Evolutionary conservation across 2,113 vertebrate genomes (phyloP), one percentile per base, ranked within the genome.

Genomic region (Scopus umbretta): DNA sequence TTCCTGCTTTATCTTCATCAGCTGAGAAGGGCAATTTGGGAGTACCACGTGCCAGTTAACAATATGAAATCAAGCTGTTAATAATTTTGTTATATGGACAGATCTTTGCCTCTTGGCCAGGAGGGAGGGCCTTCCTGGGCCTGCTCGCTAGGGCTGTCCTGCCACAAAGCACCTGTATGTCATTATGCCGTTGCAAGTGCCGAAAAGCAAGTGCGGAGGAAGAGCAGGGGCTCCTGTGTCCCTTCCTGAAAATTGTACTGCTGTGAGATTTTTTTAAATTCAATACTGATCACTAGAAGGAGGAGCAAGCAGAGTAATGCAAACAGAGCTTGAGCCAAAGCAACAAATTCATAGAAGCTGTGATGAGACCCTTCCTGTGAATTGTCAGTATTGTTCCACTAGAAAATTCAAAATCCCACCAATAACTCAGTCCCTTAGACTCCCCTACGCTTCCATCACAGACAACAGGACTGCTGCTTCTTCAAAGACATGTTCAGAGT

Each of bases 311-410:
- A 72, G 67, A 34, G 22, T 34, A 67, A 62, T 13, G 3, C 29
- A 65, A 42, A 76, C 38, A 73, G 23, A 82, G 36, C 49, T 40
- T 5, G 34, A 61, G 59, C 47, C 59, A 87, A 87, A 93, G 63
- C 83, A 84, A 30, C 4, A 13, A 72, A 65, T 45, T 21, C 34
- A 56, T 4, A 13, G 27, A 81, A 84, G 68, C 45, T 42, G 45
- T 9, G 50, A 40, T 32, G 59, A 90, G 65, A 40, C 16, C 20
- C 50, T 42, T 38, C 13, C 74, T 50, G 62, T 40, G 52, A 79
- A 38, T 3, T 26, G 25, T 42, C 78, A 36, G n/a, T 16, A 22
- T 12, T 0, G 0, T 59, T 78, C 43, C 32, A 23, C 27, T 2
- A 74, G 59, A 70, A 91, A 88, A 91, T 36, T 38, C 32, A 61